Evolutionary conservation across 2,888 invertebrate genomes (phyloP), one percentile per base, ranked within the genome.

Genomic region (Sarcophaga variegata): DNA sequence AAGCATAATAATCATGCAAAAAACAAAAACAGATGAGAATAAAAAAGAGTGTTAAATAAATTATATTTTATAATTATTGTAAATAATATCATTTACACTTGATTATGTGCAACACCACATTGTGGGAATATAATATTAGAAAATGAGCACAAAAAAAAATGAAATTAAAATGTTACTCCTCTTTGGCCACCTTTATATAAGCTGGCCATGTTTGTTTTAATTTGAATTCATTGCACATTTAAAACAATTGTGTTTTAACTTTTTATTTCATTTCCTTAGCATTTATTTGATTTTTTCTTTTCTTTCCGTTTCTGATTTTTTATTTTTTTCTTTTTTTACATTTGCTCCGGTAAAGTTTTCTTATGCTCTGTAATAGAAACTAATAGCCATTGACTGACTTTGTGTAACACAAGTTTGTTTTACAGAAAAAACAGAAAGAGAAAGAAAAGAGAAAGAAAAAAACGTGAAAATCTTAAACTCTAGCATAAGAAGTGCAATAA

Each of bases 351-450:
- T 20, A 70, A 86, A 83, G 64, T 78, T 86, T 78, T 72, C 17
- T 62, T 60, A 77, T 64, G 60, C 69, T 78, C 47, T 37, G 74
- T 74, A 72, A 81, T 81, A 77, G 77, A 83, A 83, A 83, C 83
- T 81, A 86, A 81, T 86, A 81, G 81, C 83, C 86, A 81, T 81
- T 86, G 83, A 37, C 37, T 37, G 37, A 86, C 83, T 83, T 81
- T 81, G 64, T 67, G 64, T 83, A 81, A 12, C 54, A 64, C 54
- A 70, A 77, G 64, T 81, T 81, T 81, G 22, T 49, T 66, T 62
- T 14, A 47, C 22, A 25, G 3, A 67, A 66, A 20, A 37, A 8
- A 37, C 2, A 63, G 37, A 49, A 66, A 54, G 37, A 25, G 25
- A 79, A 67, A 8, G 14, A 17, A 20, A 47, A 45, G 49, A 63